These are phyloP conservation scores for Scaptomyza tumidula DNA, from an alignment of 2,888 invertebrate species.

Conservation along the genomic window DNA sequence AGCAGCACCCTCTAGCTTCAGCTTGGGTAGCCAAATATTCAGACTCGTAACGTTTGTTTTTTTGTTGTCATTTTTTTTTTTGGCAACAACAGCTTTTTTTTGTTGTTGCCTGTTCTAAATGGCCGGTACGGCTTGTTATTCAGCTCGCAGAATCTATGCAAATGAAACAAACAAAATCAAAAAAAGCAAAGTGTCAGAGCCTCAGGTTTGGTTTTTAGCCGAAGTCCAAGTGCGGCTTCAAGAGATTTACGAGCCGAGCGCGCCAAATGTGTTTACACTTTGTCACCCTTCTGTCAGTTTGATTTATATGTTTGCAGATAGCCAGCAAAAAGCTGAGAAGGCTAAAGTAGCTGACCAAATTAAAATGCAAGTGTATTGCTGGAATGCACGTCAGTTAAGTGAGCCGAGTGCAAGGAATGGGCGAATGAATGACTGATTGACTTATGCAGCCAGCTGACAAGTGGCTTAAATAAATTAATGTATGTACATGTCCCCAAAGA, in stretches of 20 bases:
- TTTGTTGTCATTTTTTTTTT: slow-evolving; percentile 16
- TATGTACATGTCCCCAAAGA: slow-evolving; percentile 37
- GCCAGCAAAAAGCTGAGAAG: slow-evolving; percentile 62
- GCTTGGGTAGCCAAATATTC: slow-evolving; percentile 16
- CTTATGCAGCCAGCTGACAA: slow-evolving; percentile 74
- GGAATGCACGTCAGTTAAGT: slow-evolving; percentile 61
- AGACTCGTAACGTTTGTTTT: slow-evolving; percentile 11
- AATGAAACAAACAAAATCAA: slow-evolving; percentile 32
- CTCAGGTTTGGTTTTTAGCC: slow-evolving; percentile 64
- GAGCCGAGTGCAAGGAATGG: slow-evolving; percentile 54
- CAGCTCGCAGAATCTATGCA: slow-evolving; percentile 66
- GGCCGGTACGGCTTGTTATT: slow-evolving; percentile 49
- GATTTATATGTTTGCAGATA: slow-evolving; percentile 82
- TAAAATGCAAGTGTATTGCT: slow-evolving; percentile 78
- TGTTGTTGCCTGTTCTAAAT: slow-evolving; percentile 63
- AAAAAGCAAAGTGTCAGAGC: slow-evolving; percentile 49
- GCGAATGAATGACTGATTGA: slow-evolving; percentile 77
- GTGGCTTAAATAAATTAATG: slow-evolving; percentile 76
- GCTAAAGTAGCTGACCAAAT: slow-evolving; percentile 70
- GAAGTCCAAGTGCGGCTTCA: slow-evolving; percentile 70
- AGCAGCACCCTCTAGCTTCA: slow-evolving; percentile 19
- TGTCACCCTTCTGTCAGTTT: slow-evolving; percentile 83
- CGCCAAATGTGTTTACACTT: slow-evolving; percentile 83
- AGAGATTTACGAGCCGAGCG: slow-evolving; percentile 79
- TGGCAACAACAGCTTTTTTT: slow-evolving; percentile 4